Conservation (phyloP, 2,888 invertebrate species). For the Tachystola acroxantha region DNA sequence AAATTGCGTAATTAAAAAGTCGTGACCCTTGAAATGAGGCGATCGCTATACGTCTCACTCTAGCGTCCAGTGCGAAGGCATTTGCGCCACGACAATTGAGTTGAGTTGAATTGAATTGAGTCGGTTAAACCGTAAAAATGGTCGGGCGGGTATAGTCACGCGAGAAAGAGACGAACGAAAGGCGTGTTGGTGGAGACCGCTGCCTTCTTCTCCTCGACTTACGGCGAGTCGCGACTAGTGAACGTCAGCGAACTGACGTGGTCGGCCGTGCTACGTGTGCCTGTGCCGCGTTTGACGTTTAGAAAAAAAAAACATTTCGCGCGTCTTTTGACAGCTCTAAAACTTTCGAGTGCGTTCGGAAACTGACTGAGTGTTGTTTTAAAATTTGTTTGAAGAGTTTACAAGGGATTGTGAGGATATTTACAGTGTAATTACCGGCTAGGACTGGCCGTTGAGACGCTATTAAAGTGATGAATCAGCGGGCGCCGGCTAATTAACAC, state of each 20-base stretch:
- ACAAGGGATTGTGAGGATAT: slow-evolving; percentile 36
- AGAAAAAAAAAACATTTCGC: slow-evolving; percentile 63
- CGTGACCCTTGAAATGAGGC: slow-evolving; percentile 40
- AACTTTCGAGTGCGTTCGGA: slow-evolving; percentile 60
- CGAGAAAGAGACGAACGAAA: slow-evolving; percentile 74
- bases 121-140: slow-evolving; percentile 76
- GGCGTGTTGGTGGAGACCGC: slow-evolving; percentile 75
- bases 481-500: slow-evolving; percentile 72
- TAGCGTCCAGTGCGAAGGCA: slow-evolving; percentile 73
- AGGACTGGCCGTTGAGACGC: slow-evolving; percentile 64
- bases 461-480: slow-evolving; percentile 77
- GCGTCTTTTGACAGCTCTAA: slow-evolving; percentile 59
- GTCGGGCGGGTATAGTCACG: slow-evolving; percentile 69
- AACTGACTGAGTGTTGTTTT: slow-evolving; percentile 30
- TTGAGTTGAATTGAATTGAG: slow-evolving; percentile 79
- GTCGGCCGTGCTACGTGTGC: slow-evolving; percentile 55
- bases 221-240: slow-evolving; percentile 72
- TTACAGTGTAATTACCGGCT: slow-evolving; percentile 61
- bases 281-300: slow-evolving; percentile 53
- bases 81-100: slow-evolving; percentile 76
- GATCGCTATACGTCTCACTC: slow-evolving; percentile 68
- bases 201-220: slow-evolving; percentile 77
- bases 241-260: slow-evolving; percentile 73
- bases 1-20: slow-evolving; percentile 30
- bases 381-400: slow-evolving; percentile 20